phyloP scores from a whole-genome alignment of 2,888 invertebrate species.

The Rosalia funebris region DNA sequence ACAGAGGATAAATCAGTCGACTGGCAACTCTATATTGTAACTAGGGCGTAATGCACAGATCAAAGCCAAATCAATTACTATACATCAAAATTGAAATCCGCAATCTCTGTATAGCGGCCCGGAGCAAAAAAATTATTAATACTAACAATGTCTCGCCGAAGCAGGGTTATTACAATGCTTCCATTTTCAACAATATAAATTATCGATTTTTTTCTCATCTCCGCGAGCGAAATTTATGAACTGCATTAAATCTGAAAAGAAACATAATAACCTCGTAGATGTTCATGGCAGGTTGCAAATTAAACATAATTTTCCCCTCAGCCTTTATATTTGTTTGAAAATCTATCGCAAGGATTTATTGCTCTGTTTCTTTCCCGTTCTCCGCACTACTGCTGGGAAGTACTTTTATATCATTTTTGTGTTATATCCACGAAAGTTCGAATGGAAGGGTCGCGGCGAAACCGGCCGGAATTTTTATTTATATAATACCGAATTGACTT shows the following conservation, averaged over 20 bases:
- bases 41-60: conserved; percentile 14
- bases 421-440: not conserved
- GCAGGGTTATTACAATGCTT: conserved; percentile 3
- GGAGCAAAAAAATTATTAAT: conserved; percentile 10
- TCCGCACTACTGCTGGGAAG: not conserved
- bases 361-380: conserved; percentile 12
- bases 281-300: conserved; percentile 24
- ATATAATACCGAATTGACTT: conserved; percentile 6
- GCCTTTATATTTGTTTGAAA: conserved; percentile 14
- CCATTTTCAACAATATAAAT: not conserved
- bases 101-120: conserved; percentile 1
- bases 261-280: conserved; percentile 22
- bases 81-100: conserved; percentile 17
- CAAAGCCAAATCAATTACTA: conserved; percentile 23
- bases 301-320: conserved; percentile 16
- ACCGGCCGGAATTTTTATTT: conserved; percentile 19
- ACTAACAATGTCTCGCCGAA: conserved; percentile 8
- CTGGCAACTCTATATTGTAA: conserved; percentile 14
- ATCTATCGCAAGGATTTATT: conserved; percentile 17
- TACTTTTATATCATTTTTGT: not conserved
- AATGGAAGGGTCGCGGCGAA: conserved; percentile 5
- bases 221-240: conserved; percentile 11
- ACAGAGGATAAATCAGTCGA: conserved; percentile 2
- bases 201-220: conserved; percentile 13
- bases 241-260: conserved; percentile 21